These are phyloP conservation scores for Brenthis hecate DNA, from an alignment of 2,888 invertebrate genomes.

Conservation along the genomic window DNA sequence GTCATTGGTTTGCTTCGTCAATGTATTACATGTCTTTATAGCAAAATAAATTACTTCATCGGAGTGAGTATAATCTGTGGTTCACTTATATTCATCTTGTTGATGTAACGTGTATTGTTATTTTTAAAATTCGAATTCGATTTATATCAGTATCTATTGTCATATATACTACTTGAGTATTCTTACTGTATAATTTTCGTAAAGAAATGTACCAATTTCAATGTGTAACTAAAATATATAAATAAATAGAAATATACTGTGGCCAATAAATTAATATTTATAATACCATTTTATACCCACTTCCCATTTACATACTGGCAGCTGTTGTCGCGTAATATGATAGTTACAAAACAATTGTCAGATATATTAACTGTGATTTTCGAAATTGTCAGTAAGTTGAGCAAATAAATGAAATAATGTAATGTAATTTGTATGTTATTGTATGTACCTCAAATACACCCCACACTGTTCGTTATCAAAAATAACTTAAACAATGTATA, in stretches of 20 bases:
- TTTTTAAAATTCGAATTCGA: slow-evolving; percentile 21
- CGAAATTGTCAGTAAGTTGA: slow-evolving; percentile 83
- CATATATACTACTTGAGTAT: slow-evolving; percentile 18
- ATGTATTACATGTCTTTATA: slow-evolving; percentile 41
- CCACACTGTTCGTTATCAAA: not conserved
- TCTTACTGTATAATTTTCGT: slow-evolving; percentile 38
- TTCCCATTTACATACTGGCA: slow-evolving; percentile 76
- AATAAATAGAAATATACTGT: slow-evolving; percentile 72
- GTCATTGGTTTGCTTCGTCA: slow-evolving; percentile 43
- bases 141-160: slow-evolving; percentile 10
- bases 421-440: slow-evolving; percentile 45
- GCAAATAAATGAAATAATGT: slow-evolving; percentile 80
- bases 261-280: slow-evolving; percentile 78
- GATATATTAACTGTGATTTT: slow-evolving; percentile 81
- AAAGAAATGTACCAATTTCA: slow-evolving; percentile 44
- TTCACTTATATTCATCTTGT: slow-evolving; percentile 62
- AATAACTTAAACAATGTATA: too few relatives aligned
- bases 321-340: slow-evolving; percentile 73
- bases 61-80: slow-evolving; percentile 34
- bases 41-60: slow-evolving; percentile 43
- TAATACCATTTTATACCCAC: slow-evolving; percentile 80
- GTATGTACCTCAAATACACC: slow-evolving; percentile 14
- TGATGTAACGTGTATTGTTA: slow-evolving; percentile 32
- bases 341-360: slow-evolving; percentile 77
- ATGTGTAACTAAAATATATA: slow-evolving; percentile 67